Conservation (phyloP, 2,113 vertebrate species). For the Rhizomys pruinosus region DNA sequence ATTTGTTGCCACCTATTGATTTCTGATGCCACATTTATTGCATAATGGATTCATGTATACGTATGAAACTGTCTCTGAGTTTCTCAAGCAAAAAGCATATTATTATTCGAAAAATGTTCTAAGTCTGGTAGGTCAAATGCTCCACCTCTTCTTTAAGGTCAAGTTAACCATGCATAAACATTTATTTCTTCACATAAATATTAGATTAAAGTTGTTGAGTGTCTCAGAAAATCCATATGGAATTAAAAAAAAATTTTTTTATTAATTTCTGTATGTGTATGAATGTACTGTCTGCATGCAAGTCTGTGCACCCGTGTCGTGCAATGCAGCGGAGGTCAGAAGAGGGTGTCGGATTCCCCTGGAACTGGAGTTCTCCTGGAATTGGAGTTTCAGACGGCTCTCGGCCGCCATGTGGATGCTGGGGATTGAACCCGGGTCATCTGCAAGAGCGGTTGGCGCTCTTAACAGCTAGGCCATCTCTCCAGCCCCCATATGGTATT, state of each 20-base stretch:
- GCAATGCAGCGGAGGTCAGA: no score
- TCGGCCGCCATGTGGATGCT: no score
- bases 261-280: no score
- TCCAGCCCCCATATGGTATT: neutral
- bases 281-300: no score
- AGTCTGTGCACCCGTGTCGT: no score
- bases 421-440: no score
- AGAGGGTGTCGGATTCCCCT: no score
- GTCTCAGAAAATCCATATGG: slow-evolving; percentile 1
- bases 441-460: no score
- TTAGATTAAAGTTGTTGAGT: slow-evolving; percentile 4
- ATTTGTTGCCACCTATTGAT: neutral
- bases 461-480: no score
- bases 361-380: no score
- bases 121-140: neutral
- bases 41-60: slow-evolving; percentile 16
- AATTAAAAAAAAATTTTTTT: no score
- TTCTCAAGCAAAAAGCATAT: slow-evolving; percentile 18
- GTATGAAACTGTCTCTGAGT: neutral
- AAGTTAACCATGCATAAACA: neutral
- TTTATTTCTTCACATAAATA: slow-evolving; percentile 47
- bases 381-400: no score
- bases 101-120: neutral
- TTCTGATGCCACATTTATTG: slow-evolving; percentile 34
- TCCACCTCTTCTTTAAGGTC: neutral